phyloP scores from a whole-genome alignment of 2,113 vertebrate species.

The Sialia sialis region DNA sequence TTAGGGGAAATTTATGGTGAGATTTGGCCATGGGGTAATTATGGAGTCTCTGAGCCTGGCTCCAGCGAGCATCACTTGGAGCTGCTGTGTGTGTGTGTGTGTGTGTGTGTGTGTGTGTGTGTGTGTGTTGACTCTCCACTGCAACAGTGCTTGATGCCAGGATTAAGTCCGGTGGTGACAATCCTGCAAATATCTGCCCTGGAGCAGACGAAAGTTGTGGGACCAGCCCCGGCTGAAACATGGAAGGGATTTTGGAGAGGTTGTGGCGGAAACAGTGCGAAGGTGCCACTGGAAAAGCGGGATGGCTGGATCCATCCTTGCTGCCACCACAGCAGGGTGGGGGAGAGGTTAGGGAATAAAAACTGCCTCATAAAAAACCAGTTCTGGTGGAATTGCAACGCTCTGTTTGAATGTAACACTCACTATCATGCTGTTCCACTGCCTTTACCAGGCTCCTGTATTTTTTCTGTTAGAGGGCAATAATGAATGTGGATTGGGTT shows the following conservation, averaged over 20 bases:
- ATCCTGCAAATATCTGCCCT: background rate
- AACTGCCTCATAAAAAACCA: accelerated
- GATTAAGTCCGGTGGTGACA: background rate
- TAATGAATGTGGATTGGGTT: background rate
- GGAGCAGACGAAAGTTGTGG: background rate
- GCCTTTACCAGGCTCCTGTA: background rate
- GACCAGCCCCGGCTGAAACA: background rate
- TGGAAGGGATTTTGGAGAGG: background rate
- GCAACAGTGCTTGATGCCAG: background rate
- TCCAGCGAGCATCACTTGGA: background rate
- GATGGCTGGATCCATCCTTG: background rate
- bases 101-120: background rate
- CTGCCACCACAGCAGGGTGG: background rate
- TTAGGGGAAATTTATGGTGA: background rate
- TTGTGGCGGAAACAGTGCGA: accelerated
- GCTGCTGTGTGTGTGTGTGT: background rate
- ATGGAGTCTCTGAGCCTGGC: background rate
- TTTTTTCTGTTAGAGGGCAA: background rate
- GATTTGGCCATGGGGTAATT: background rate
- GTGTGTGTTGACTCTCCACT: background rate
- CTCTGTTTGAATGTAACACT: background rate
- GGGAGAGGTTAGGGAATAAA: background rate
- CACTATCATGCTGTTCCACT: background rate
- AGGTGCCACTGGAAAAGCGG: background rate
- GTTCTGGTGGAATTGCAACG: background rate